Evolutionary conservation across 1,140 invertebrate genomes (phyloP).

Genomic region (Caenorhabditis briggsae): DNA sequence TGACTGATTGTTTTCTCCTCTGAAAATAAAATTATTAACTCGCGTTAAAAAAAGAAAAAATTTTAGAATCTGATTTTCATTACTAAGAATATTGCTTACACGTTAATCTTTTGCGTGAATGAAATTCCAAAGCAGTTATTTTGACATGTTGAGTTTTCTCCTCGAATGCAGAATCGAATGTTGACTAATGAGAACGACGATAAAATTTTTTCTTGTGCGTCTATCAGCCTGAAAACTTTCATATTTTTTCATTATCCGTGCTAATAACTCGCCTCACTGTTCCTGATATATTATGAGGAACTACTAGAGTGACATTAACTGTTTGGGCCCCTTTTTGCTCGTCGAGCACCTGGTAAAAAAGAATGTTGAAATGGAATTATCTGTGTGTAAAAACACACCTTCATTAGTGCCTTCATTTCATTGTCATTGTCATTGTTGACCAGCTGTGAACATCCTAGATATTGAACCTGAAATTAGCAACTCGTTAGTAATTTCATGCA

Average conservation of each 20-base stretch:
- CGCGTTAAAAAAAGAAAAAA: background rate
- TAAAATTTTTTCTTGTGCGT: slow-evolving; percentile 38
- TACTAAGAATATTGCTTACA: background rate
- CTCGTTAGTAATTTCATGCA: background rate
- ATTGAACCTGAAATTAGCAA: slow-evolving; percentile 84
- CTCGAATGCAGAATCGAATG: slow-evolving; percentile 94
- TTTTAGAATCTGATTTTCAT: too few species aligned
- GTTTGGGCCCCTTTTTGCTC: slow-evolving; percentile 84
- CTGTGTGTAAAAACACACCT: slow-evolving; percentile 75
- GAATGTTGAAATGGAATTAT: slow-evolving; percentile 81
- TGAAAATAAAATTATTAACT: slow-evolving; percentile 79
- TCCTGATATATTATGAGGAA: slow-evolving; percentile 88
- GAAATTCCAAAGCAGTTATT: slow-evolving; percentile 96
- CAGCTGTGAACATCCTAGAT: slow-evolving; percentile 91
- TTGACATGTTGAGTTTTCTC: slow-evolving; percentile 86
- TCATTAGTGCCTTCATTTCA: slow-evolving; percentile 85
- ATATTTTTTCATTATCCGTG: background rate
- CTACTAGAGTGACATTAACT: slow-evolving; percentile 86
- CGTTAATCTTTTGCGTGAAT: slow-evolving; percentile 85
- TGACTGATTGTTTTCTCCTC: slow-evolving; percentile 83
- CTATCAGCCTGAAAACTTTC: slow-evolving; percentile 53
- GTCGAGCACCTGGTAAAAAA: slow-evolving; percentile 83
- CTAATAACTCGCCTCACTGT: slow-evolving; percentile 80
- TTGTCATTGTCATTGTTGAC: slow-evolving; percentile 91
- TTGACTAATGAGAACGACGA: slow-evolving; percentile 88